Conservation (phyloP, 1,140 invertebrate genomes). For the Laupala kohalensis region DNA sequence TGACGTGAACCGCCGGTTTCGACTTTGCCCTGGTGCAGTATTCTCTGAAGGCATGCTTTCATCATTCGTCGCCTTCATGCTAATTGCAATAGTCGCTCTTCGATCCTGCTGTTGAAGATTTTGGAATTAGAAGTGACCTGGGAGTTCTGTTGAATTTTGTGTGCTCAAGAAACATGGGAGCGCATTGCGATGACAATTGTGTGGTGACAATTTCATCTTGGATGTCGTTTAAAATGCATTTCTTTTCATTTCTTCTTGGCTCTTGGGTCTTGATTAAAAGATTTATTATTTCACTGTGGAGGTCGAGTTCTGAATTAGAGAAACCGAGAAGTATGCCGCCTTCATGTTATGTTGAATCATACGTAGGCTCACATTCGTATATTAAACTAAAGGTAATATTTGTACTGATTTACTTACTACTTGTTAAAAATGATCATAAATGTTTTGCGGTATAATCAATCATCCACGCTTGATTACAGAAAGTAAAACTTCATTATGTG, state of each 20-base stretch:
- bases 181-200: constrained; percentile 14
- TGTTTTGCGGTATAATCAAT: background rate
- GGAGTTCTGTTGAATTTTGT: background rate
- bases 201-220: constrained; percentile 33
- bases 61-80: background rate
- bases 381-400: constrained; percentile 45
- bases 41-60: background rate
- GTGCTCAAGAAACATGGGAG: background rate
- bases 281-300: constrained; percentile 35
- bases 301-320: constrained; percentile 21
- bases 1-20: too few species aligned
- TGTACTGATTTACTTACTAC: too few species aligned
- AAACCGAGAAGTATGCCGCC: constrained; percentile 41
- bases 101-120: too few species aligned
- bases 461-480: constrained; percentile 31
- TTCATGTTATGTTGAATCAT: constrained; percentile 39
- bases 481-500: constrained; percentile 62
- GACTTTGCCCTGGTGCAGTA: background rate
- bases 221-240: constrained; percentile 33
- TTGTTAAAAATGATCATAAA: too few species aligned
- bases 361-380: constrained; percentile 45
- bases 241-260: constrained; percentile 35
- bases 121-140: background rate
- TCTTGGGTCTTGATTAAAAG: constrained; percentile 34
- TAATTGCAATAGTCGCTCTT: too few species aligned